Evolutionary conservation across 2,888 invertebrate genomes (phyloP).

Genomic region (Oegoconia quadripuncta): DNA sequence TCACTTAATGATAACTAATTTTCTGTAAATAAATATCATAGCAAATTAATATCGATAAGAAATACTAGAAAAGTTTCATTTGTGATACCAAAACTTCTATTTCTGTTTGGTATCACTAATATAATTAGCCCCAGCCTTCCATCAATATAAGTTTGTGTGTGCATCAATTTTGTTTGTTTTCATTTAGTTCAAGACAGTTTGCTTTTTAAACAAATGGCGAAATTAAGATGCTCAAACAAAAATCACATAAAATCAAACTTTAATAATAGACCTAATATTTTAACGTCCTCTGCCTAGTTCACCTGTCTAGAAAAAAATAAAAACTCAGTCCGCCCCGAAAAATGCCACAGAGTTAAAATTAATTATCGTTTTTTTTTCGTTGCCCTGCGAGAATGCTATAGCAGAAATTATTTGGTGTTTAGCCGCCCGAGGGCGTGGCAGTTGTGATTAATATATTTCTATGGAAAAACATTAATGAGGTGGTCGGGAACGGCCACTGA

Average conservation of each 20-base stretch:
- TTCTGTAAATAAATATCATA: no score
- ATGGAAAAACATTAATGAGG: conserved; percentile 17
- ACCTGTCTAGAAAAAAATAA: conserved; percentile 48
- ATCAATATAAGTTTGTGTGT: background rate
- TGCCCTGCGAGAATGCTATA: conserved; percentile 56
- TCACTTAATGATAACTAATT: no score
- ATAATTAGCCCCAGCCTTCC: no score
- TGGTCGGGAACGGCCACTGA: conserved; percentile 23
- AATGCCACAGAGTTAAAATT: conserved; percentile 65
- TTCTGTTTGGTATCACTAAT: no score
- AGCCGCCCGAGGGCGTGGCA: conserved; percentile 64
- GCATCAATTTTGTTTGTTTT: no score
- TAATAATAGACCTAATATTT: conserved; percentile 45
- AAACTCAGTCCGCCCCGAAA: conserved; percentile 49
- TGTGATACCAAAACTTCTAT: no score
- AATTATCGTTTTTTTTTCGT: conserved; percentile 68
- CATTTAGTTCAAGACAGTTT: background rate
- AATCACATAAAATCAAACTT: conserved; percentile 33
- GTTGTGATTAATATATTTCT: conserved; percentile 6
- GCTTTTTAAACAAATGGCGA: conserved; percentile 23
- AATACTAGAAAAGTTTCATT: no score
- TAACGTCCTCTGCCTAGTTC: conserved; percentile 44
- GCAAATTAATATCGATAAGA: no score
- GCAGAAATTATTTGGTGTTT: conserved; percentile 77
- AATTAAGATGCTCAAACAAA: conserved; percentile 34